Conservation (phyloP, 2,113 vertebrate species). For the Oreochromis spilurus region DNA sequence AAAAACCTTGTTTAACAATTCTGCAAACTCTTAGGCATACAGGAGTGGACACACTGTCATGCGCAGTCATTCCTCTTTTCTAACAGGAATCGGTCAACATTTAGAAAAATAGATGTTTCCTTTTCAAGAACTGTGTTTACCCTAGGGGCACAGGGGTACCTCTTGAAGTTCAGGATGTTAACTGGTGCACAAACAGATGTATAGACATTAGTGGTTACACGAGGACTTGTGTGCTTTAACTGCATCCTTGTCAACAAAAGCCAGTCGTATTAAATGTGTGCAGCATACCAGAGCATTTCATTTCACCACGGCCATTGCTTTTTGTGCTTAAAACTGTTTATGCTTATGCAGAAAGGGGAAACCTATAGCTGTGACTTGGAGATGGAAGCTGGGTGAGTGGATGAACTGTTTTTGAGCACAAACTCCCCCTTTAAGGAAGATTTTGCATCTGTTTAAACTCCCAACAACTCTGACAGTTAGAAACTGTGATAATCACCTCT, state of each 20-base stretch:
- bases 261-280: neutral
- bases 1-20: neutral
- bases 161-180: neutral
- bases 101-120: neutral
- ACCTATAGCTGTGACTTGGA: neutral
- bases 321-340: neutral
- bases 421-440: neutral
- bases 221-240: neutral
- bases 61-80: neutral
- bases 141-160: neutral
- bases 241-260: neutral
- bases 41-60: neutral
- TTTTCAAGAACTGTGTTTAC: neutral
- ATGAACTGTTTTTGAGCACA: neutral
- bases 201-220: neutral
- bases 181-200: neutral
- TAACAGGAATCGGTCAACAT: neutral
- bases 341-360: neutral
- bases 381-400: neutral
- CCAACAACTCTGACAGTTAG: neutral
- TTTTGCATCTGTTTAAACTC: neutral
- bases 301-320: neutral
- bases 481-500: neutral
- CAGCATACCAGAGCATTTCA: neutral
- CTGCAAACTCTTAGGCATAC: neutral